Evolutionary conservation across 2,113 vertebrate species (phyloP).

Genomic region (Atractosteus spatula): DNA sequence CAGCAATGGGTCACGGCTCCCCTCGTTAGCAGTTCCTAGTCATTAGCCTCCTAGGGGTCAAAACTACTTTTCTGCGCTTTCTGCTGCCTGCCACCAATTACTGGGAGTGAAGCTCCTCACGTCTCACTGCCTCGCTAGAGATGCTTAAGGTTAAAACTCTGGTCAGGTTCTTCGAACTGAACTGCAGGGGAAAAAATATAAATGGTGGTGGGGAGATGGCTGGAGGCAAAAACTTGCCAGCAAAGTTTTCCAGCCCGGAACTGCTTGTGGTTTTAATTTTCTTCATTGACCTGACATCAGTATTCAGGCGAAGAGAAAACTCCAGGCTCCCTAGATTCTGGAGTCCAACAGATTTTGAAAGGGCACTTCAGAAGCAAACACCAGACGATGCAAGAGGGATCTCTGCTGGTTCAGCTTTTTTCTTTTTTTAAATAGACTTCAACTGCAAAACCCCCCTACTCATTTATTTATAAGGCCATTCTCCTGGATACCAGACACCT

Average conservation of each 20-base stretch:
- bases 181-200: background rate
- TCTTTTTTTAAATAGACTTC: too few species aligned
- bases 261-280: too few species aligned
- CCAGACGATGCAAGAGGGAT: too few species aligned
- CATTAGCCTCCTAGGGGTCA: conserved; percentile 12
- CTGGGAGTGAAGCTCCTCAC: background rate
- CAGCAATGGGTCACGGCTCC: background rate
- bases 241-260: too few species aligned
- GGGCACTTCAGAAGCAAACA: too few species aligned
- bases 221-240: too few species aligned
- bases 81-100: conserved; percentile 16
- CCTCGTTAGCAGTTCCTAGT: conserved; percentile 6
- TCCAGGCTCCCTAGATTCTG: too few species aligned
- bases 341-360: too few species aligned
- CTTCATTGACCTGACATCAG: too few species aligned
- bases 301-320: too few species aligned
- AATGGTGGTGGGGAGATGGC: too few species aligned
- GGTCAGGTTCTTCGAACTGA: background rate
- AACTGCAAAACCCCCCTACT: background rate
- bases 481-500: conserved; percentile 43
- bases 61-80: conserved; percentile 16
- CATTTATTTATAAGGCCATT: conserved; percentile 16
- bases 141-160: background rate
- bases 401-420: too few species aligned
- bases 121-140: background rate